These are phyloP conservation scores for Netelia virgata DNA, from an alignment of 2,888 invertebrate genomes.

Conservation along the genomic window DNA sequence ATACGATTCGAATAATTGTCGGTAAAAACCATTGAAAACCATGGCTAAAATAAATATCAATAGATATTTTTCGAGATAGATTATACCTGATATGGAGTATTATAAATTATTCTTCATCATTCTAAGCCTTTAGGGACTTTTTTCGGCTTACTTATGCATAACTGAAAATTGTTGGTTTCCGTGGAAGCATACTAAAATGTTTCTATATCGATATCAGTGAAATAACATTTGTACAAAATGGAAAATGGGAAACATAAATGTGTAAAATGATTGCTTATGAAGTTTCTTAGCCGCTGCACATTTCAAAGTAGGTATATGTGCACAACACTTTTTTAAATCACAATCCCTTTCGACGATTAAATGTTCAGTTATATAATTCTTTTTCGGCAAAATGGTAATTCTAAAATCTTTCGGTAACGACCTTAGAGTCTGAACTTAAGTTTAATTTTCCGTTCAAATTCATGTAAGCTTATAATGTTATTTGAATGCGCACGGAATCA, in stretches of 20 bases:
- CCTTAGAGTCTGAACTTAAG: no score
- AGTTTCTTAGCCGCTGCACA: no score
- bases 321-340: background rate
- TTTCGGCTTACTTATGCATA: background rate
- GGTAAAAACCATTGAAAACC: background rate
- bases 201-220: no score
- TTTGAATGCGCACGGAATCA: no score
- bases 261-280: no score
- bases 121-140: background rate
- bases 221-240: no score
- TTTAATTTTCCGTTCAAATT: no score
- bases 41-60: background rate
- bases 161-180: background rate
- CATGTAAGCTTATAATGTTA: no score
- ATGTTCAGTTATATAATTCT: background rate
- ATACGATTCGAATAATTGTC: background rate
- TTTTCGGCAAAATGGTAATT: constrained; percentile 17
- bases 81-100: background rate
- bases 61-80: background rate
- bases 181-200: no score
- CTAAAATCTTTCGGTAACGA: constrained; percentile 35
- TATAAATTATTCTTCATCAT: background rate
- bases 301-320: background rate
- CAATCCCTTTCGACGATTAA: background rate
- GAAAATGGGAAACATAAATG: no score